Evolutionary conservation across 2,888 invertebrate genomes (phyloP), one percentile per base, ranked within the genome.

Genomic region (Euzophera pinguis): DNA sequence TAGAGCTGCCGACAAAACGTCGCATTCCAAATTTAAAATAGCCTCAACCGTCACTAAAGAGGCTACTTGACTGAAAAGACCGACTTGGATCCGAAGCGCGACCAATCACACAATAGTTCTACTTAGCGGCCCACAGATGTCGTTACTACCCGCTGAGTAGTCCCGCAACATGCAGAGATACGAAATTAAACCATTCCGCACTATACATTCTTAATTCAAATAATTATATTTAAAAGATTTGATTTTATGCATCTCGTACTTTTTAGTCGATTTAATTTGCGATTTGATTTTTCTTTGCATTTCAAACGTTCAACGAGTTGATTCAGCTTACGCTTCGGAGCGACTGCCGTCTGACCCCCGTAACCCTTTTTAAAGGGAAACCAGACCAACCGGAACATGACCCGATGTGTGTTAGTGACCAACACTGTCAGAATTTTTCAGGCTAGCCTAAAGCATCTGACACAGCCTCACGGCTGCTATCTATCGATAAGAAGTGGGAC

Each of bases 111-210:
- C 85, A 88, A 90, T 80, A 75, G 80, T 87, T 82, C 84, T 73
- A 86, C 80, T 89, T 87, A 87, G 81, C 71, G 75, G 68, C 75
- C 67, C 72, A 82, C 74, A 89, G 88, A 89, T 88, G 88, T 88
- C 88, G 87, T 87, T 89, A 86, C 79, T 76, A 71, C 86, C 83
- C 75, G 87, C 87, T 86, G 87, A 69, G 86, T 67, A 70, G 67
- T 65, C 60, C 59, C 60, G 61, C 64, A 60, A 70, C 81, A 75
- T 69, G 78, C 80, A 62, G 75, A 63, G 78, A 76, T 77, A 67
- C 67, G 63, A 77, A 82, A 83, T 84, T 79, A 69, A 73, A 73
- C 64, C 22, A 62, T 61, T 63, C 58, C 52, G 35, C 54, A 58
- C 62, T 64, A 58, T 48, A 32, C 53, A 56, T 66, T 57, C 53